phyloP scores from a whole-genome alignment of 2,888 invertebrate genomes.

The Spicauda simplicius region DNA sequence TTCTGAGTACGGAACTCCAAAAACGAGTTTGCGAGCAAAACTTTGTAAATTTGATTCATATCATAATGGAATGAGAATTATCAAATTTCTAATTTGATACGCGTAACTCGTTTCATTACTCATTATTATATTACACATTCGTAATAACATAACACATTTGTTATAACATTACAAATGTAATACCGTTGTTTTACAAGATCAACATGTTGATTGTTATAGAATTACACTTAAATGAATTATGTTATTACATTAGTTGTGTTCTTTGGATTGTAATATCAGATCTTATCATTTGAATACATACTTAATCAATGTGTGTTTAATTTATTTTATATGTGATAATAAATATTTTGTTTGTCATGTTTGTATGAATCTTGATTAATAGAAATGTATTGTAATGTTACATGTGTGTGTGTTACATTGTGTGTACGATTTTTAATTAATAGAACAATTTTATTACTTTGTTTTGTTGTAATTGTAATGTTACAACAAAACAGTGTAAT shows the following conservation, averaged over 20 bases:
- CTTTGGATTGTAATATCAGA: neutral
- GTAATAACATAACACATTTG: constrained; percentile 16
- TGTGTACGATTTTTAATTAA: too few relatives aligned
- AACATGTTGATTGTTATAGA: constrained; percentile 15
- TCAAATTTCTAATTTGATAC: constrained; percentile 29
- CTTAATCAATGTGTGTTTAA: neutral
- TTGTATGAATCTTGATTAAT: too few relatives aligned
- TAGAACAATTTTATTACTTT: too few relatives aligned
- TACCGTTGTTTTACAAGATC: constrained; percentile 27
- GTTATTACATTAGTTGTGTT: constrained; percentile 4
- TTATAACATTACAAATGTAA: constrained; percentile 19
- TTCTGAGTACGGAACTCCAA: too few relatives aligned
- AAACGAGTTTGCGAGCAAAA: constrained; percentile 11
- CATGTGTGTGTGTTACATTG: too few relatives aligned
- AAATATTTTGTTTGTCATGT: too few relatives aligned
- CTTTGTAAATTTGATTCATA: constrained; percentile 20
- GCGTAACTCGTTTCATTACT: constrained; percentile 7
- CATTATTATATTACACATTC: constrained; percentile 22
- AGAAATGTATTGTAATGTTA: too few relatives aligned
- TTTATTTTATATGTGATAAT: neutral
- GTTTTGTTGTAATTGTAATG: too few relatives aligned
- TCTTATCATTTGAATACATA: neutral
- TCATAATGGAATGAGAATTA: constrained; percentile 28
- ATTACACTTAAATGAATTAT: constrained; percentile 10
- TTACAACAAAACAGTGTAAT: too few relatives aligned